Base-by-base conservation (phyloP, 2,113 vertebrate genomes). In the Corydoras maculifer region DNA sequence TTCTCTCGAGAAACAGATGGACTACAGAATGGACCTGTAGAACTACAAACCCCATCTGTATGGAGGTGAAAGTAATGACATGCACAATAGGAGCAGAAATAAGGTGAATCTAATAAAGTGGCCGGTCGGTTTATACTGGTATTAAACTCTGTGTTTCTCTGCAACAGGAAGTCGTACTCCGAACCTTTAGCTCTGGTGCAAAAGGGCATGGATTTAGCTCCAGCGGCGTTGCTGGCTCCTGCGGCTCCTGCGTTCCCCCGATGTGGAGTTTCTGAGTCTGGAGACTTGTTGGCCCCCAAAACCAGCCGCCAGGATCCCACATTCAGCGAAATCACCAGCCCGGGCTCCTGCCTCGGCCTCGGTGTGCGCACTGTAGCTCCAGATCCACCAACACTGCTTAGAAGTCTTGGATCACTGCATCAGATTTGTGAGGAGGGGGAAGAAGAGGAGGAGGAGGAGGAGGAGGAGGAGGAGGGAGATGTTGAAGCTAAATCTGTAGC, bases 351-450 rank as follows among this genome's bases (percentile, higher is more conserved):
- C 30, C 55, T 68, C 9, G 65, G 62, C 62, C 79, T 85, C 57
- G 79, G 73, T 51, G 51, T 84, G 15, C 80, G 68, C 11, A 79
- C 83, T 3, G 75, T 85, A 64, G 81, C 80, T 0, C 72, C 72
- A 2, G 79, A 90, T 2, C 87, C 85, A 59, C 86, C 88, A 10
- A 68, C 87, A 3, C 82, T 88, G 3, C 68, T 85, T 62, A 94
- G 89, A 84, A 92, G 83, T 74, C 80, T 90, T 3, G 85, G 86
- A 0, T 88, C 90, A 0, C 84, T 94, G 60, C 91, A 92, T 80
- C 91, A 91, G 84, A 94, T 94, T 76, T 93, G 90, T 0, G 93
- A 94, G 74, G 93, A 94, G 32, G 93, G 93, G 0, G 92, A 93
- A 3, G 93, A 93, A 0, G 2, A 80, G 75, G 65, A 78, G 69